These are phyloP conservation scores for Channa striata DNA, from an alignment of 2,797 vertebrate species.

Conservation along the genomic window DNA sequence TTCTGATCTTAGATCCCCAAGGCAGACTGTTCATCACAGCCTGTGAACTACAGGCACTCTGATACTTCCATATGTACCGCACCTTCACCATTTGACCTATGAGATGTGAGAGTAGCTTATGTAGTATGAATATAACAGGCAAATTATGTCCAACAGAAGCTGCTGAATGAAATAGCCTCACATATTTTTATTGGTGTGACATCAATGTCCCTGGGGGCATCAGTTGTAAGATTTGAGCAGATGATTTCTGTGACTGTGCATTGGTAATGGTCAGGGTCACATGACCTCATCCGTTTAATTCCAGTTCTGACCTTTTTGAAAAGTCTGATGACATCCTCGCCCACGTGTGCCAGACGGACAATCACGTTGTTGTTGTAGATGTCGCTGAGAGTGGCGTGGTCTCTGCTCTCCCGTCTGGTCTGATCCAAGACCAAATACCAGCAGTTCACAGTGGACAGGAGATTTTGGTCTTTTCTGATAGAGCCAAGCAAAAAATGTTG, in stretches of 20 bases:
- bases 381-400: conserved; percentile 97
- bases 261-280: conserved; percentile 32
- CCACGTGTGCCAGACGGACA: conserved; percentile 95
- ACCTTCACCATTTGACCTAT: background rate
- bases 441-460: conserved; percentile 96
- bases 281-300: conserved; percentile 47
- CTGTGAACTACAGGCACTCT: conserved; percentile 30
- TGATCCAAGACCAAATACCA: conserved; percentile 99
- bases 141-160: no score
- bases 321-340: conserved; percentile 98
- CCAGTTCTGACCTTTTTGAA: conserved; percentile 94
- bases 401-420: conserved; percentile 95
- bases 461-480: conserved; percentile 96
- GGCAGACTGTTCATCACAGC: conserved; percentile 40
- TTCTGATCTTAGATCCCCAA: conserved; percentile 53
- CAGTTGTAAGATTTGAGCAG: conserved; percentile 22
- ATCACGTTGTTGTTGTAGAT: conserved; percentile 99
- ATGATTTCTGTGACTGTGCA: conserved; percentile 27
- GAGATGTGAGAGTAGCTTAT: background rate
- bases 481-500: conserved; percentile 15
- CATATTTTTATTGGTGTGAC: conserved; percentile 31
- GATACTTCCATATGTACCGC: conserved; percentile 5
- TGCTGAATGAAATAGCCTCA: conserved; percentile 14
- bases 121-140: no score
- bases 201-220: conserved; percentile 29